Percentiles rank a stretch among this genome's conserved stretches.
These are phyloP conservation scores for Drosophila affinis DNA, from an alignment of 2,888 invertebrate species.

Conservation along the genomic window DNA sequence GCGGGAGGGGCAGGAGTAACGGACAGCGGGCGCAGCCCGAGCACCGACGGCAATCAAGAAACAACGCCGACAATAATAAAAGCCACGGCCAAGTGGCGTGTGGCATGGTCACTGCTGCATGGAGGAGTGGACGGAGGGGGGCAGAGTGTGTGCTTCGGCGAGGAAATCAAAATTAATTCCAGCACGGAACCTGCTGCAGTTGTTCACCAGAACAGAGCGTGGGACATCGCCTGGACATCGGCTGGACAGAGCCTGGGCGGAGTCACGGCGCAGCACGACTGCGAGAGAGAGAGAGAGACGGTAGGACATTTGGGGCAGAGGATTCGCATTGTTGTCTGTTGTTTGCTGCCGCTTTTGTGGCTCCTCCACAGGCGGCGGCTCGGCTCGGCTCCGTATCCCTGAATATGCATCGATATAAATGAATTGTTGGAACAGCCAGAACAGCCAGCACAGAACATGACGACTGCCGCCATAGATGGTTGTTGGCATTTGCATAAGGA, in stretches of 20 bases:
- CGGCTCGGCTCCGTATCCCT: constrained; percentile 14
- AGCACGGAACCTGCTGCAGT: constrained; percentile 75
- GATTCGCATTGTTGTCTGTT: constrained; percentile 31
- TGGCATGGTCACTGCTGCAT: background rate
- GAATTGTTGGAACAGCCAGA: constrained; percentile 36
- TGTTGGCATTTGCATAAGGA: too few relatives aligned
- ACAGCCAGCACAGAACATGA: constrained; percentile 3
- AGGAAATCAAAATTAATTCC: constrained; percentile 74
- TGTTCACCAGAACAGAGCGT: constrained; percentile 68
- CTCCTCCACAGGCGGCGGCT: constrained; percentile 31
- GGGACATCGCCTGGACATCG: constrained; percentile 23
- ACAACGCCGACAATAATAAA: constrained; percentile 68
- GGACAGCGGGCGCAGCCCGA: constrained; percentile 18
- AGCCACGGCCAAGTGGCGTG: constrained; percentile 51
- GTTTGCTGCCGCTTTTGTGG: constrained; percentile 23
- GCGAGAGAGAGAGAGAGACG: background rate
- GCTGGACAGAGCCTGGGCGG: constrained; percentile 18
- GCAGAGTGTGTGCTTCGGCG: background rate
- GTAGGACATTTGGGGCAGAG: background rate
- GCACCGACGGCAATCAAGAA: constrained; percentile 47
- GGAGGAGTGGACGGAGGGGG: too few relatives aligned
- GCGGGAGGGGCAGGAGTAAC: background rate
- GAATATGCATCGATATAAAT: constrained; percentile 45
- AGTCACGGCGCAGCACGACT: constrained; percentile 6
- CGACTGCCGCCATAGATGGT: background rate